phyloP scores from a whole-genome alignment of 2,797 vertebrate species.

The Artibeus lituratus region DNA sequence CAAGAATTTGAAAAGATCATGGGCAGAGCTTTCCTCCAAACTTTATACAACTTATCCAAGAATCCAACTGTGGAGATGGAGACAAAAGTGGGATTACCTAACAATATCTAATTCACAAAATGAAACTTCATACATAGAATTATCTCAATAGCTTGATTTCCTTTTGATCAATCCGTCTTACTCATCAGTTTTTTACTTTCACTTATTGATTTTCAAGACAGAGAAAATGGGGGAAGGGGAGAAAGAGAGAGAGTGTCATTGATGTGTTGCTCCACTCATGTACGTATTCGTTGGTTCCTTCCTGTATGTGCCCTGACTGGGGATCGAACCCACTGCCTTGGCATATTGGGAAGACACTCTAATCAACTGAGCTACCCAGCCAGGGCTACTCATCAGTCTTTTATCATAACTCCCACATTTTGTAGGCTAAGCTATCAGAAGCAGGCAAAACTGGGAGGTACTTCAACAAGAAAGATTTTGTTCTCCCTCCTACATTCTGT shows the following conservation, averaged over 20 bases:
- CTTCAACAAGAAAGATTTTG: background rate
- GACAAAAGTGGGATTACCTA: background rate
- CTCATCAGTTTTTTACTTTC: background rate
- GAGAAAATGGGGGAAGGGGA: background rate
- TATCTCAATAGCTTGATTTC: conserved; percentile 31
- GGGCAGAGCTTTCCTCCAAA: background rate
- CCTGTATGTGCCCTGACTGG: background rate
- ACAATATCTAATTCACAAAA: background rate
- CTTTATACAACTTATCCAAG: background rate
- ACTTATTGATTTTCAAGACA: background rate
- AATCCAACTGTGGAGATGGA: background rate
- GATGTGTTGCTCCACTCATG: background rate
- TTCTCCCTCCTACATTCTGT: conserved; percentile 34
- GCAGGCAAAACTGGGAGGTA: background rate
- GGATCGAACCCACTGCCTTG: background rate
- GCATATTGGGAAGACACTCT: background rate
- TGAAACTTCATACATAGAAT: background rate
- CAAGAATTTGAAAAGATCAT: conserved; percentile 11
- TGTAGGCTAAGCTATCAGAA: conserved; percentile 38
- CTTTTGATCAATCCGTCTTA: background rate
- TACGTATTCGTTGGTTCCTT: background rate
- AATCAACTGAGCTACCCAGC: background rate
- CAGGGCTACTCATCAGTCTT: conserved; percentile 39
- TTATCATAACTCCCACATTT: conserved; percentile 48
- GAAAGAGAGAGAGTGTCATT: too few relatives aligned